Evolutionary conservation across 2,888 invertebrate genomes (phyloP).

Genomic region (Hydrotaea cyrtoneurina): DNA sequence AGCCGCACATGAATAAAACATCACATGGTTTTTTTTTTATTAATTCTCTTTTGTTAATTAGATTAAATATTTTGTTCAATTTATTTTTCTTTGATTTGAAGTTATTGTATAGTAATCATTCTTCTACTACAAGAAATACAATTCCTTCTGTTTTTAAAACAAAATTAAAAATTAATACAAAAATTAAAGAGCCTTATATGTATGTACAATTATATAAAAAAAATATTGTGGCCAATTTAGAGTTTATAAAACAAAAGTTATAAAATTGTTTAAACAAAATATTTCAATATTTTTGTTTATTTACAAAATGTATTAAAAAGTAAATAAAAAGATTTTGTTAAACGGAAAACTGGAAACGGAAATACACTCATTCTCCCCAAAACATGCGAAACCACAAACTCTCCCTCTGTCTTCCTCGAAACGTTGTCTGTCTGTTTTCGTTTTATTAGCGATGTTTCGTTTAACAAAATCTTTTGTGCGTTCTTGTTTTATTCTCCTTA

Average conservation of each 20-base stretch:
- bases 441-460: not conserved
- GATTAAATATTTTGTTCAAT: slow-evolving; percentile 8
- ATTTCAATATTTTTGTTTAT: slow-evolving; percentile 52
- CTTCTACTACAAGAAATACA: slow-evolving; percentile 42
- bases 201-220: slow-evolving; percentile 22
- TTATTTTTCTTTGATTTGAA: slow-evolving; percentile 6
- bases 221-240: slow-evolving; percentile 47
- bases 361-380: not conserved
- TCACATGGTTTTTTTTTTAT: not conserved
- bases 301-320: slow-evolving; percentile 59
- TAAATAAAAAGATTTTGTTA: slow-evolving; percentile 56
- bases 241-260: slow-evolving; percentile 43
- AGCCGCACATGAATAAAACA: slow-evolving; percentile 30
- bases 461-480: slow-evolving; percentile 19
- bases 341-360: slow-evolving; percentile 35
- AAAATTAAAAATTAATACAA: slow-evolving; percentile 51
- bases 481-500: slow-evolving; percentile 9
- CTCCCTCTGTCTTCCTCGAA: not conserved
- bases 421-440: not conserved
- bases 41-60: slow-evolving; percentile 17
- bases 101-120: not conserved
- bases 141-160: slow-evolving; percentile 45
- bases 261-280: slow-evolving; percentile 50
- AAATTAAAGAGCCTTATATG: slow-evolving; percentile 1
- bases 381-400: not conserved